A percentile compares a stretch with the other conserved stretches of the same genome.
Conservation (phyloP, 1,140 invertebrate species). For the Ostrea edulis region DNA sequence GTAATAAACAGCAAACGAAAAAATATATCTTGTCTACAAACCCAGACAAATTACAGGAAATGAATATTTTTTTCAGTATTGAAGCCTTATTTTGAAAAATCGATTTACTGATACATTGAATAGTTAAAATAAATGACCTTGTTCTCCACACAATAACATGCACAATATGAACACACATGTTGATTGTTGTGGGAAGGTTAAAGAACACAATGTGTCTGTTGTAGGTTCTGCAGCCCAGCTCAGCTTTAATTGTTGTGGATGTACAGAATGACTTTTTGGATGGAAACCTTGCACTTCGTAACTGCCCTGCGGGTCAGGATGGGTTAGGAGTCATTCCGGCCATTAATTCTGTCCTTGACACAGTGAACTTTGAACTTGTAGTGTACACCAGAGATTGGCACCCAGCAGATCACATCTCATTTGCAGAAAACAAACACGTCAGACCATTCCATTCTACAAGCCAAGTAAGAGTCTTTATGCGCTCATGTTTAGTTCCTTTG, state of each 20-base stretch:
- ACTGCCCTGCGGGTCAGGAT: conserved; percentile 95
- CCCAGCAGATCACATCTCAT: conserved; percentile 97
- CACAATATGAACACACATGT: too few relatives aligned
- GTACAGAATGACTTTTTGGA: conserved; percentile 99
- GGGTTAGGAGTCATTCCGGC: conserved; percentile 83
- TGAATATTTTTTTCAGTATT: too few relatives aligned
- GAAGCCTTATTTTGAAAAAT: too few relatives aligned
- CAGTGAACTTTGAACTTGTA: conserved; percentile 92
- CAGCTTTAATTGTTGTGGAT: conserved; percentile 95
- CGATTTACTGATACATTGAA: too few relatives aligned
- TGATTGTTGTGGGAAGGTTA: too few relatives aligned
- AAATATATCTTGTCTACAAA: too few relatives aligned
- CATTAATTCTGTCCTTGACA: conserved; percentile 93
- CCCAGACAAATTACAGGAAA: too few relatives aligned
- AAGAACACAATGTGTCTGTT: conserved; percentile 53
- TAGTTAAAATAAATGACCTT: too few relatives aligned
- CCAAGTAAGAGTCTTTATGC: conserved; percentile 36
- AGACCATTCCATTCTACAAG: conserved; percentile 59
- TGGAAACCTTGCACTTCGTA: conserved; percentile 94
- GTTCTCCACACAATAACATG: too few relatives aligned
- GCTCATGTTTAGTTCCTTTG: not conserved
- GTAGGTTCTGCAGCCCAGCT: conserved; percentile 91
- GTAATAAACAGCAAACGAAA: too few relatives aligned
- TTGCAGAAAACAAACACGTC: conserved; percentile 89
- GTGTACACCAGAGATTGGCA: conserved; percentile 99